Evolutionary conservation across 2,797 vertebrate genomes (phyloP).

Genomic region (Oceanodroma leucorhoa): DNA sequence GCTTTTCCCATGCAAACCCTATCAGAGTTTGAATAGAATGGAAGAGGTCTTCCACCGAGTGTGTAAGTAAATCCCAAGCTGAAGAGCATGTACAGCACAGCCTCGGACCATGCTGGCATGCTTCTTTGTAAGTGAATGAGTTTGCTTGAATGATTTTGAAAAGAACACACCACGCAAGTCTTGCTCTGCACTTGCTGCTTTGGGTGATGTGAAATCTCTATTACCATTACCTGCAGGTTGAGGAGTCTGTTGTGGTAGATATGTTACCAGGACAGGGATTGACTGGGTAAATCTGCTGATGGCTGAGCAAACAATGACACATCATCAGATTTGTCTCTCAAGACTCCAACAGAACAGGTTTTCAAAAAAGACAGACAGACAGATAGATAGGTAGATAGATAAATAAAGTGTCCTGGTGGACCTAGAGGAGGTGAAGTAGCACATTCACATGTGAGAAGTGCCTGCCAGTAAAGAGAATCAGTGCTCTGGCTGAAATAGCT

Average conservation of each 20-base stretch:
- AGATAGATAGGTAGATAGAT: not conserved
- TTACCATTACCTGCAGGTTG: not conserved
- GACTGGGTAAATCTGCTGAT: not conserved
- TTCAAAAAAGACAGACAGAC: not conserved
- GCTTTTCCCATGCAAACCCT: not conserved
- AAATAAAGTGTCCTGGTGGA: not conserved
- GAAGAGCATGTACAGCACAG: not conserved
- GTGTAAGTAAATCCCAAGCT: not conserved
- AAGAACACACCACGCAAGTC: not conserved
- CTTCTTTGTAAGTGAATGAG: not conserved
- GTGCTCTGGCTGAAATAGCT: not conserved
- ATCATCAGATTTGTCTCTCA: not conserved
- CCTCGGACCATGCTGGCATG: not conserved
- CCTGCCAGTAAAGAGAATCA: not conserved
- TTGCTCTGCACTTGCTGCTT: not conserved
- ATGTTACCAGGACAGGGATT: not conserved
- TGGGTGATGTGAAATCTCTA: not conserved
- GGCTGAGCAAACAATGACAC: not conserved
- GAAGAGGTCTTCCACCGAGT: not conserved
- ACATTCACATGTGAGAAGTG: not conserved
- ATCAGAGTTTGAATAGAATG: not conserved
- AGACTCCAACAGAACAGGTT: not conserved
- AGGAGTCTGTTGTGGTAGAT: not conserved
- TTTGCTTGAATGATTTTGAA: not conserved
- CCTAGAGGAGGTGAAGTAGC: not conserved